A percentile compares a stretch with the other conserved stretches of the same genome.
Conservation (phyloP, 1,140 invertebrate species). For the Drosophila virilis region DNA sequence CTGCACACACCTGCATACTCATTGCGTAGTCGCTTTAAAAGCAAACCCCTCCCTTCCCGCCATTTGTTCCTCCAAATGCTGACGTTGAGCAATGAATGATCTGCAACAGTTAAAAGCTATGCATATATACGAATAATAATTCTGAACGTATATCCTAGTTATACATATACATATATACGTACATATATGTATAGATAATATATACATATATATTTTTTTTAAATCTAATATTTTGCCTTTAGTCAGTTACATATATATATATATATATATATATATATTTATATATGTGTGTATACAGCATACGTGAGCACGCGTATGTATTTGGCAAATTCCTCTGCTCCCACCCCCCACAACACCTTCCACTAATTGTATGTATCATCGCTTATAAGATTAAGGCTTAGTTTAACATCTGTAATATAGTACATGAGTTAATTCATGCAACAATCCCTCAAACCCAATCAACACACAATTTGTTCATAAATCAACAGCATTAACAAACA, state of each 20-base stretch:
- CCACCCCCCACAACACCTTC: neutral
- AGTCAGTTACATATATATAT: conserved; percentile 23
- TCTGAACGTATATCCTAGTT: conserved; percentile 1
- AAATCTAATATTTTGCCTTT: conserved; percentile 40
- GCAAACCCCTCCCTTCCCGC: neutral
- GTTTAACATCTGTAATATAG: conserved; percentile 36
- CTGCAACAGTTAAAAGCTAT: conserved; percentile 6
- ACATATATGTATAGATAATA: conserved; percentile 6
- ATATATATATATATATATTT: no score
- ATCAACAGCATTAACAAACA: conserved; percentile 6
- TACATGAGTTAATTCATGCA: conserved; percentile 32
- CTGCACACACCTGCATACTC: neutral
- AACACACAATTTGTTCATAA: neutral
- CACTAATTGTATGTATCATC: conserved; percentile 37
- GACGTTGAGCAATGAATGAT: conserved; percentile 1
- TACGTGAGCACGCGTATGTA: neutral
- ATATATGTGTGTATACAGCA: neutral
- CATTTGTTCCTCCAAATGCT: neutral
- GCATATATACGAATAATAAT: conserved; percentile 9
- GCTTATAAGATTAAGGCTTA: conserved; percentile 34
- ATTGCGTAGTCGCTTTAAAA: neutral
- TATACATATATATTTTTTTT: conserved; percentile 19
- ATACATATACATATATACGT: conserved; percentile 7
- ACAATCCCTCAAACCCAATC: neutral
- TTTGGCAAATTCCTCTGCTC: conserved; percentile 1